These are phyloP conservation scores for Troides oblongomaculatus DNA, from an alignment of 2,888 invertebrate genomes.

Conservation along the genomic window DNA sequence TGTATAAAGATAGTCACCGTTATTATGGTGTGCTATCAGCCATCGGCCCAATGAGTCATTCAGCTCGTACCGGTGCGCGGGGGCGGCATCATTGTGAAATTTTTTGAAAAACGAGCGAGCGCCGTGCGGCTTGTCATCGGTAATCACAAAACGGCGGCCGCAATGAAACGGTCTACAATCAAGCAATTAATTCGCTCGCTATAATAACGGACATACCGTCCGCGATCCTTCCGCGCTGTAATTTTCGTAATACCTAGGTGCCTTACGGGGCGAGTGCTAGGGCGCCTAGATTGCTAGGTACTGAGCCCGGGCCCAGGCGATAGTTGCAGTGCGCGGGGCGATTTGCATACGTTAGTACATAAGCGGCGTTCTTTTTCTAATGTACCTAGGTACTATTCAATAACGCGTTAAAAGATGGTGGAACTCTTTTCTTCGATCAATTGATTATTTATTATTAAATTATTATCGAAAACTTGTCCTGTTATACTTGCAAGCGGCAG, in stretches of 20 bases:
- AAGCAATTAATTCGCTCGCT: slow-evolving; percentile 24
- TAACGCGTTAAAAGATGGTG: background rate
- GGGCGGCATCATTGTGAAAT: no score
- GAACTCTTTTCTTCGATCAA: background rate
- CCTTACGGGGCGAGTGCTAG: slow-evolving; percentile 32
- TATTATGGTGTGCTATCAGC: no score
- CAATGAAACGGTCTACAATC: slow-evolving; percentile 18
- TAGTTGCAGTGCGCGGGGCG: slow-evolving; percentile 28
- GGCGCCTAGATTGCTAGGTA: slow-evolving; percentile 28
- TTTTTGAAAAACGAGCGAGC: no score
- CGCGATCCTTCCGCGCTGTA: slow-evolving; percentile 23
- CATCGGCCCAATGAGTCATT: no score
- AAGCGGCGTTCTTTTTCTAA: slow-evolving; percentile 6
- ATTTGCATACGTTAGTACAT: slow-evolving; percentile 28
- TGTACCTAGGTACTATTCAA: background rate
- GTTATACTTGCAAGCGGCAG: no score
- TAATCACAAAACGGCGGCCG: slow-evolving; percentile 24
- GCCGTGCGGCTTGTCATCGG: slow-evolving; percentile 23
- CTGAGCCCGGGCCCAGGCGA: slow-evolving; percentile 18
- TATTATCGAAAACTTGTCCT: no score
- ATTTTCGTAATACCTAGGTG: slow-evolving; percentile 31
- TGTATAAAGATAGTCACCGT: no score
- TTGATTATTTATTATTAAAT: background rate
- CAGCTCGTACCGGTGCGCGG: no score
- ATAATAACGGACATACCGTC: slow-evolving; percentile 10